Percentiles rank a stretch among this genome's conserved stretches.
Evolutionary conservation across 2,797 vertebrate species (phyloP).

Genomic region (Hemibagrus guttatus): DNA sequence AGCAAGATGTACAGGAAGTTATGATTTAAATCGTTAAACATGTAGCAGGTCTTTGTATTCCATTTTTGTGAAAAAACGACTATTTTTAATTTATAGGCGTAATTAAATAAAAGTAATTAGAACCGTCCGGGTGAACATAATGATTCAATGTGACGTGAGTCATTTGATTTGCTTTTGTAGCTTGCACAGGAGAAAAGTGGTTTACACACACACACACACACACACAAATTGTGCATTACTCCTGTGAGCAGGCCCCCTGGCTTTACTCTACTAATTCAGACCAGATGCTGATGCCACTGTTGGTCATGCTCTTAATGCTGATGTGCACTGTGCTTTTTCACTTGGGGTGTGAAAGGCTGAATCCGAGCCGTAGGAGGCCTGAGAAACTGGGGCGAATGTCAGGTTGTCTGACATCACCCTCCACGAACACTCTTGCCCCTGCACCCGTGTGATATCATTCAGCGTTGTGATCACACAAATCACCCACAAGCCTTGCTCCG

Average conservation of each 20-base stretch:
- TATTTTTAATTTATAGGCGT: not conserved
- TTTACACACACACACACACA: not conserved
- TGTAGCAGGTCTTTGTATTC: not conserved
- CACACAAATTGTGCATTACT: conserved; percentile 37
- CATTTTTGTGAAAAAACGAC: not conserved
- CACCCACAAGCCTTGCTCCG: conserved; percentile 55
- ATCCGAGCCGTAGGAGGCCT: conserved; percentile 39
- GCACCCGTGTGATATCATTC: conserved; percentile 72
- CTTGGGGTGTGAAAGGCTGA: conserved; percentile 59
- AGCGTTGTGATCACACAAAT: conserved; percentile 70
- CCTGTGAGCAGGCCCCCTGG: conserved; percentile 53
- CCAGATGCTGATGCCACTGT: conserved; percentile 66
- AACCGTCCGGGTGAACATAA: conserved; percentile 2
- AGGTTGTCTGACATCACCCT: conserved; percentile 53
- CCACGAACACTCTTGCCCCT: conserved; percentile 55
- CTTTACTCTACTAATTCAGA: conserved; percentile 60
- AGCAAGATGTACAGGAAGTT: not conserved
- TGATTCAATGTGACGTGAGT: conserved; percentile 10
- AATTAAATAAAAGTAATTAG: conserved; percentile 16
- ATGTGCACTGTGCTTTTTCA: conserved; percentile 63
- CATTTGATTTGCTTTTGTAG: conserved; percentile 10
- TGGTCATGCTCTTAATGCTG: conserved; percentile 66
- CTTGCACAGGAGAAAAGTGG: conserved; percentile 10
- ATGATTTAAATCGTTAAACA: not conserved
- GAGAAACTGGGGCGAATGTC: conserved; percentile 50